These are phyloP conservation scores for Drosophila ustulata DNA, from an alignment of 2,888 invertebrate species.

Conservation along the genomic window DNA sequence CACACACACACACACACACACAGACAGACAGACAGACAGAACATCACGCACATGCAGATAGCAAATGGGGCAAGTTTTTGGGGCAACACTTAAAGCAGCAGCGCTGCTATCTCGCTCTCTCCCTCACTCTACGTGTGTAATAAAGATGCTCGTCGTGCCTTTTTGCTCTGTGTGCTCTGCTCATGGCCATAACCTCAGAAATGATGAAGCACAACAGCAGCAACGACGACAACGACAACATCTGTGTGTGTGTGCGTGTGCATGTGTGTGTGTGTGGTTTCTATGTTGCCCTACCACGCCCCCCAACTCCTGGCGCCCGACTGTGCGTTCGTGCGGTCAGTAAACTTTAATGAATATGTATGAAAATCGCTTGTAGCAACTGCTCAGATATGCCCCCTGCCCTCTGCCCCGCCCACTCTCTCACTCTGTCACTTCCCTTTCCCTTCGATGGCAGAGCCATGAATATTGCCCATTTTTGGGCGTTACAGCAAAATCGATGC, in stretches of 20 bases:
- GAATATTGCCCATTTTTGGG: constrained; percentile 64
- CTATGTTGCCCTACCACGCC: constrained; percentile 21
- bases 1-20: constrained; percentile 26
- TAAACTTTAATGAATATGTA: constrained; percentile 80
- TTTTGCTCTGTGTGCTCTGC: constrained; percentile 38
- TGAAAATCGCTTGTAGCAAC: constrained; percentile 73
- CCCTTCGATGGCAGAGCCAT: constrained; percentile 36
- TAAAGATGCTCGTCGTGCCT: constrained; percentile 70
- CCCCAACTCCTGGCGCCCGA: constrained; percentile 3
- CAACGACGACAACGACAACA: constrained; percentile 42
- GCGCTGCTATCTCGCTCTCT: constrained; percentile 26
- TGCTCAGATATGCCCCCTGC: constrained; percentile 14
- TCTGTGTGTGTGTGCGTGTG: constrained; percentile 22
- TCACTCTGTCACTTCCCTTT: neutral
- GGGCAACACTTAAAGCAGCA: constrained; percentile 70
- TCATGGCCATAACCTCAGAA: constrained; percentile 73
- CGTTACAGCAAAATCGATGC: constrained; percentile 54
- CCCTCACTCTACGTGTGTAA: constrained; percentile 46
- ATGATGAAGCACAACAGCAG: constrained; percentile 71
- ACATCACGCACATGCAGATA: constrained; percentile 56
- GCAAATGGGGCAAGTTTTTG: constrained; percentile 60
- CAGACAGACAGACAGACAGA: neutral
- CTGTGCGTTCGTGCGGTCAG: constrained; percentile 72
- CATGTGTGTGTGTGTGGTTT: constrained; percentile 24
- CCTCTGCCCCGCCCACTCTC: neutral